Base-by-base conservation (phyloP, 2,113 vertebrate species). In the Rhinogobius similis region DNA sequence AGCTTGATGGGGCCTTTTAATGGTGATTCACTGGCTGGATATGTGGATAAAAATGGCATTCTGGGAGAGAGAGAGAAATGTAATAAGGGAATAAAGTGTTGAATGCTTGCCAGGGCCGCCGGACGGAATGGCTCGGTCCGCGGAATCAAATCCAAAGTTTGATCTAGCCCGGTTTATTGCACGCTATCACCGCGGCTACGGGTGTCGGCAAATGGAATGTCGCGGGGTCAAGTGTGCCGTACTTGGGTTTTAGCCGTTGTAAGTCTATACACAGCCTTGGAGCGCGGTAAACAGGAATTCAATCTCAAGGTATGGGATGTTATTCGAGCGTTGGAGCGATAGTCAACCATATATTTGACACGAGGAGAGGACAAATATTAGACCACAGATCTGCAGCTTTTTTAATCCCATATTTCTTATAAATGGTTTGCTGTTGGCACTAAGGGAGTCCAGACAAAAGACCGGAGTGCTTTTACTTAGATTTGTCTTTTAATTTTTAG, bases 1-100 rank as follows among this genome's bases (percentile, higher is more conserved):
- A 92, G 87, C 81, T 91, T 93, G 91, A 93, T 92, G 86, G 52
- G 88, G 88, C 85, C 88, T 82, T 91, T 90, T 91, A 92, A 92
- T 89, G 83, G 86, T 93, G 90, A 92, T 93, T 93, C 90, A 93
- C 91, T 87, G 89, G 87, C 87, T 83, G 89, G 86, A 91, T 91
- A 70, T 83, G 87, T 87, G 90, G 88, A 92, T 90, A 92, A 93
- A 93, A 93, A 93, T 91, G 88, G 91, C 93, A 92, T 92, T 92
- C 89, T 89, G 83, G 83, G 85, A 90, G 85, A 55, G 52, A n/a
- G 52, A n/a, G 23, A 90, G 87, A 77, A 88, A 90, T 92, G 88
- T 90, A 89, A 91, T 90, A 91, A 90, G 86, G 91, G 91, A 91
- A 93, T 91, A 90, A 91, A 89, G 88, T 50, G 44, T 76, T 84